A percentile compares a stretch with the other conserved stretches of the same genome.
Evolutionary conservation across 2,113 vertebrate species (phyloP).

Genomic region (Trichomycterus rosablanca): DNA sequence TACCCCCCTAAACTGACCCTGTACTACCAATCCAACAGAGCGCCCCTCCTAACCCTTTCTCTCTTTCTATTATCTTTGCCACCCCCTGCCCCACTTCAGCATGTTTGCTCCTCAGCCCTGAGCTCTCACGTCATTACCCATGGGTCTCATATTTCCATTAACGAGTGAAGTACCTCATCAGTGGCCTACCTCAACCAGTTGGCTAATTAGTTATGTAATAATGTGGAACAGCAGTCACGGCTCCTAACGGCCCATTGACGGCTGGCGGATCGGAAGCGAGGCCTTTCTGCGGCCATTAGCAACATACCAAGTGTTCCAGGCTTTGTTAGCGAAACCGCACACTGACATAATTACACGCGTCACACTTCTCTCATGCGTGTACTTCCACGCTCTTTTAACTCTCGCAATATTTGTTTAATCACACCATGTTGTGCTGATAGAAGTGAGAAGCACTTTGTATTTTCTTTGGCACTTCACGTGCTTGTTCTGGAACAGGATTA

Average conservation of each 20-base stretch:
- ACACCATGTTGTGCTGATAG: constrained; percentile 42
- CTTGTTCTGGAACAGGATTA: constrained; percentile 16
- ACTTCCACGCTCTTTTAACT: constrained; percentile 19
- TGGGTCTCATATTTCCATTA: constrained; percentile 49
- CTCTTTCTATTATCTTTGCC: not conserved
- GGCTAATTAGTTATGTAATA: constrained; percentile 56
- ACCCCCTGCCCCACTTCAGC: not conserved
- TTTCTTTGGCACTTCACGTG: constrained; percentile 22
- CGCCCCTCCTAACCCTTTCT: not conserved
- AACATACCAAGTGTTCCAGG: constrained; percentile 32
- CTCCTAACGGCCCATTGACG: constrained; percentile 45
- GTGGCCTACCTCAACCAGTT: constrained; percentile 44
- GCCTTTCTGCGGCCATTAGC: constrained; percentile 44
- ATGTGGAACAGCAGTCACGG: constrained; percentile 38
- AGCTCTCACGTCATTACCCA: constrained; percentile 47
- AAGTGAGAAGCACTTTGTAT: constrained; percentile 27
- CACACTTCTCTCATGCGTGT: constrained; percentile 27
- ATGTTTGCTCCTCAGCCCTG: constrained; percentile 14
- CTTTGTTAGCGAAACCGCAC: constrained; percentile 39
- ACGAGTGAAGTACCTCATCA: constrained; percentile 49
- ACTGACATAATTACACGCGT: constrained; percentile 46
- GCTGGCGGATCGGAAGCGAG: constrained; percentile 38
- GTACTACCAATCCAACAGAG: not conserved
- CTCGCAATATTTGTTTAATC: constrained; percentile 40
- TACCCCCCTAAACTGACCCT: not conserved